Evolutionary conservation across 1,140 invertebrate species (phyloP).

Genomic region (Elysia chlorotica): DNA sequence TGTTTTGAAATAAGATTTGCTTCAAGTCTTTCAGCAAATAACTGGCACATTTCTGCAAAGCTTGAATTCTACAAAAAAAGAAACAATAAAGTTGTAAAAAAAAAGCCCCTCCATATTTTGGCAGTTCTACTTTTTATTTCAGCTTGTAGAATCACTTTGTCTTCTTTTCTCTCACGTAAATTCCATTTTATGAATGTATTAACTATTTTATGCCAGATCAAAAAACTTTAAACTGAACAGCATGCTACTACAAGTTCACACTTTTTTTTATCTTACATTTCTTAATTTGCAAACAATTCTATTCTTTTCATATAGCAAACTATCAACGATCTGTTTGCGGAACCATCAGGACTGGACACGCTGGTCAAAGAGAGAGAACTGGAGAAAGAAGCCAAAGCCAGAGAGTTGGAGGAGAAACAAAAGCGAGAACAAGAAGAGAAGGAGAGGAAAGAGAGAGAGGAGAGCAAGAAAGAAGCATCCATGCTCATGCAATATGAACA

Average conservation of each 20-base stretch:
- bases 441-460: constrained; percentile 27
- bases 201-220: too few relatives aligned
- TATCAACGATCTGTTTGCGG: constrained; percentile 89
- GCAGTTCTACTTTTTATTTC: too few relatives aligned
- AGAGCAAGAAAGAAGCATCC: constrained; percentile 25
- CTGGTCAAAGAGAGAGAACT: constrained; percentile 69
- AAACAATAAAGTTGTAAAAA: too few relatives aligned
- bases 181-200: too few relatives aligned
- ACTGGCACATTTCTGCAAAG: too few relatives aligned
- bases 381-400: constrained; percentile 56
- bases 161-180: too few relatives aligned
- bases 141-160: too few relatives aligned
- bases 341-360: constrained; percentile 69
- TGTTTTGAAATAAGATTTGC: too few relatives aligned
- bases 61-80: too few relatives aligned
- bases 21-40: too few relatives aligned
- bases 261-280: not conserved
- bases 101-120: too few relatives aligned
- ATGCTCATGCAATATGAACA: constrained; percentile 57
- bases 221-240: too few relatives aligned
- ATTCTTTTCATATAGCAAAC: constrained; percentile 71
- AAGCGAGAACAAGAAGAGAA: constrained; percentile 22
- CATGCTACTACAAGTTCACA: not conserved
- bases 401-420: constrained; percentile 19
- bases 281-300: not conserved